Evolutionary conservation across 30 jellyfish, hydroid and myxozoan species (phyloP).

Genomic region (Mastigias papua): DNA sequence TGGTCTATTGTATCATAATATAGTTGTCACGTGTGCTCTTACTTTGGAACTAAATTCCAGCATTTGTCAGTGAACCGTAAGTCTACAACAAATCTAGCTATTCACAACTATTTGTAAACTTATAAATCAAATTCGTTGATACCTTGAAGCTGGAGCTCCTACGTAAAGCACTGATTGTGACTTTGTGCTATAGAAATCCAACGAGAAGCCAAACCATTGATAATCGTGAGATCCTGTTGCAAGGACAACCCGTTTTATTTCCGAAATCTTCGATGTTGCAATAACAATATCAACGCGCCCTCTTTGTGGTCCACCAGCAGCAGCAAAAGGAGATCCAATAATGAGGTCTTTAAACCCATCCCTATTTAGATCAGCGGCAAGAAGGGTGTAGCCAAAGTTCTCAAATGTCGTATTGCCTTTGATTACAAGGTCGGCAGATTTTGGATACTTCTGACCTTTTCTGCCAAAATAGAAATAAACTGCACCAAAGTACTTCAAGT

Average conservation of each 20-base stretch:
- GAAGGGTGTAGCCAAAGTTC: conserved; percentile 76
- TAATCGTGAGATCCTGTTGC: conserved; percentile 70
- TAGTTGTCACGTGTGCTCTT: too few species aligned
- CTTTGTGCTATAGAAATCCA: conserved; percentile 4
- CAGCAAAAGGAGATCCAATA: conserved; percentile 79
- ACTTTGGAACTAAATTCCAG: too few species aligned
- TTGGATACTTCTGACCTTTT: conserved; percentile 27
- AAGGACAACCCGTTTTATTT: conserved; percentile 10
- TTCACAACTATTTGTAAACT: background rate
- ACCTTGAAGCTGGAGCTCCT: conserved; percentile 91
- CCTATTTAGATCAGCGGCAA: conserved; percentile 55
- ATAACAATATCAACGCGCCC: conserved; percentile 75
- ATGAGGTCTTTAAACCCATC: conserved; percentile 77
- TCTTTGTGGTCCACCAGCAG: conserved; percentile 67
- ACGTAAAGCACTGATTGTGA: conserved; percentile 30
- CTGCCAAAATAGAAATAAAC: conserved; percentile 76
- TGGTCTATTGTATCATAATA: too few species aligned
- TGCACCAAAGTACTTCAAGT: conserved; percentile 73
- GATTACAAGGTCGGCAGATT: conserved; percentile 52
- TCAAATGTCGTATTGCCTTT: conserved; percentile 61
- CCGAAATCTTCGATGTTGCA: conserved; percentile 13
- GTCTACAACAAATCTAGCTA: too few species aligned
- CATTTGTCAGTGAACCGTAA: too few species aligned
- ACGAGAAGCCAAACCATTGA: conserved; percentile 87
- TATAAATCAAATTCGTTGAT: background rate